Conservation (phyloP, 2,888 invertebrate genomes). For the Parascotia fuliginaria region DNA sequence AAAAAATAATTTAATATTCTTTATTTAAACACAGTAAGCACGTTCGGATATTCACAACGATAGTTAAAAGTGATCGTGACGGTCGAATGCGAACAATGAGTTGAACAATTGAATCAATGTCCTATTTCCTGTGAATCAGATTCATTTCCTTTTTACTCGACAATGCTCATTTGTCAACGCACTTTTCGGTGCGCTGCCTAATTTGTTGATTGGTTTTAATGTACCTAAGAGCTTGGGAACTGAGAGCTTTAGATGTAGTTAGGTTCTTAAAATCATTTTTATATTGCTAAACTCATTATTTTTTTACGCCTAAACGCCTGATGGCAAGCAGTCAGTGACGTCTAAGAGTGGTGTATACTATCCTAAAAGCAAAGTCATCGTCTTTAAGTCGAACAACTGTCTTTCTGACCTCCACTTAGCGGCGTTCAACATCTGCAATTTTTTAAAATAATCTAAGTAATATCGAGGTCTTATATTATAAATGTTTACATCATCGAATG, state of each 20-base stretch:
- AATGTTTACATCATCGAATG: too few relatives aligned
- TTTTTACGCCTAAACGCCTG: too few relatives aligned
- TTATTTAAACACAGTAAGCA: not conserved
- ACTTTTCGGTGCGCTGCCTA: slow-evolving; percentile 64
- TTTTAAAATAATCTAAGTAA: too few relatives aligned
- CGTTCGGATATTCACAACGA: slow-evolving; percentile 11
- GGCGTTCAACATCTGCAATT: too few relatives aligned
- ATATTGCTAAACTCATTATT: too few relatives aligned
- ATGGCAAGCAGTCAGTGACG: too few relatives aligned
- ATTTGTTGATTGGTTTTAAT: slow-evolving; percentile 74
- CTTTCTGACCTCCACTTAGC: too few relatives aligned
- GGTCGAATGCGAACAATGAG: slow-evolving; percentile 64
- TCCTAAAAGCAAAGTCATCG: too few relatives aligned
- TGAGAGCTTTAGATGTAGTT: not conserved
- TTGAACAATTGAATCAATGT: slow-evolving; percentile 80
- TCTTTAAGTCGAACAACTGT: too few relatives aligned
- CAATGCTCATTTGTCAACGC: slow-evolving; percentile 78
- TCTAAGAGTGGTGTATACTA: too few relatives aligned
- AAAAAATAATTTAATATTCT: not conserved
- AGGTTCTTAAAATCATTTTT: too few relatives aligned
- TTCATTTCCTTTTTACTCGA: slow-evolving; percentile 81
- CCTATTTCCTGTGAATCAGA: slow-evolving; percentile 83
- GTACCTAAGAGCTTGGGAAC: slow-evolving; percentile 49
- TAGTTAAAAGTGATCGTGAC: slow-evolving; percentile 67
- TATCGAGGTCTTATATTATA: too few relatives aligned